Evolutionary conservation across 2,113 vertebrate species (phyloP).

Genomic region (Epinephelus cyanopodus): DNA sequence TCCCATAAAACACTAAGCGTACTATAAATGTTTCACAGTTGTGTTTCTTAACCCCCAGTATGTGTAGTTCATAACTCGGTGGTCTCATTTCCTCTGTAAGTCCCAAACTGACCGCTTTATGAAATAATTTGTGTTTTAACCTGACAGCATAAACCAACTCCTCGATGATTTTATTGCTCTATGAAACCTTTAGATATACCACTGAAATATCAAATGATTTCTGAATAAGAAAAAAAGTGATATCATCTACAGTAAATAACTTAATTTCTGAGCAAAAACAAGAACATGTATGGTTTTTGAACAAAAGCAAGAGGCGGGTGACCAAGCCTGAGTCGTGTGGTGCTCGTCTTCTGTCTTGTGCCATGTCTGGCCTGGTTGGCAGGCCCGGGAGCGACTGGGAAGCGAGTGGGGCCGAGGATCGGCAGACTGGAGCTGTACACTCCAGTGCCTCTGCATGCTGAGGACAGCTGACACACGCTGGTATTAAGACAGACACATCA

Average conservation of each 20-base stretch:
- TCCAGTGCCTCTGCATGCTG: slow-evolving; percentile 83
- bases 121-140: slow-evolving; percentile 27
- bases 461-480: slow-evolving; percentile 84
- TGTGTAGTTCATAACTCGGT: slow-evolving; percentile 39
- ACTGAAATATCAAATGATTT: background rate
- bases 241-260: background rate
- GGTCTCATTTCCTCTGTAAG: slow-evolving; percentile 28
- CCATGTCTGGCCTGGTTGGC: slow-evolving; percentile 65
- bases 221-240: background rate
- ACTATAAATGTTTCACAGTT: slow-evolving; percentile 73
- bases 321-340: slow-evolving; percentile 58
- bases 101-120: slow-evolving; percentile 36
- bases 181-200: background rate
- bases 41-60: slow-evolving; percentile 62
- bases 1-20: slow-evolving; percentile 70
- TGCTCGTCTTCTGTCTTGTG: slow-evolving; percentile 52
- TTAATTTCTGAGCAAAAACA: slow-evolving; percentile 39
- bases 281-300: slow-evolving; percentile 69
- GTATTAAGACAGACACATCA: slow-evolving; percentile 81
- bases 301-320: slow-evolving; percentile 70
- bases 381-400: slow-evolving; percentile 57
- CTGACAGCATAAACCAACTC: background rate
- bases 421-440: slow-evolving; percentile 86
- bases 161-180: background rate
- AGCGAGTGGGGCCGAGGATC: slow-evolving; percentile 59